Base-by-base conservation (phyloP, 2,797 vertebrate species). In the Nannoperca obscura region DNA sequence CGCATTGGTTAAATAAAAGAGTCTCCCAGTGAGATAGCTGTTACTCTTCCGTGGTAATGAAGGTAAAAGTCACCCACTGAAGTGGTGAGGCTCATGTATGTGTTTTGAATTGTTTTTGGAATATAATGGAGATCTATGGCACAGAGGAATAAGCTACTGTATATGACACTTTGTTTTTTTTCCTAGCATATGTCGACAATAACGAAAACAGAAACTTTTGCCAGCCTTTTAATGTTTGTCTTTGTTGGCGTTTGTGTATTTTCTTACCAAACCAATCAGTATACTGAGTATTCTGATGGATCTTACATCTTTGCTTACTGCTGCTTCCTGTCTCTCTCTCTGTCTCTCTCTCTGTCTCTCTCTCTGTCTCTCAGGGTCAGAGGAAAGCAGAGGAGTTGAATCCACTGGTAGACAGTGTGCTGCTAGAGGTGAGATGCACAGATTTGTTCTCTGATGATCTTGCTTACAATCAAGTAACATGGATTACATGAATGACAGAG, bases 311-410 rank as follows among this genome's bases (percentile, higher is more conserved):
- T 34, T 44, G 9, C 30, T 86, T 4, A 24, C 6, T 49, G 11
- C 59, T 69, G 6, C 36, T 27, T 65, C 22, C 9, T 32, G 47
- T 58, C 0, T 46, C 14, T 75, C 15, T 81, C 10, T 80, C 49
- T 76, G 89, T 91, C 92, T 61, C 38, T 24, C 7, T 32, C n/a
- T 55, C 24, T 27, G 24, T 27, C 30, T 61, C 34, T 24, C 24
- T 72, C 14, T 75, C 15, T 81, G 8, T 80, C 49, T 76, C 89
- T 91, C 92, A 99, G 98, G 95, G 93, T 80, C 95, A 89, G 89
- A 95, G 91, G 89, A 99, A 99, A 89, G 98, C 98, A 27, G 98
- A 99, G 89, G 92, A 96, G 80, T 90, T 99, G 85, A 99, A 96
- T 91, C 98, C 98, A 59, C 91, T 98, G 81, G 94, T 97, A 66